Evolutionary conservation across 2,888 invertebrate species (phyloP), one percentile per base, ranked within the genome.

Genomic region (Hydrotaea cyrtoneurina): DNA sequence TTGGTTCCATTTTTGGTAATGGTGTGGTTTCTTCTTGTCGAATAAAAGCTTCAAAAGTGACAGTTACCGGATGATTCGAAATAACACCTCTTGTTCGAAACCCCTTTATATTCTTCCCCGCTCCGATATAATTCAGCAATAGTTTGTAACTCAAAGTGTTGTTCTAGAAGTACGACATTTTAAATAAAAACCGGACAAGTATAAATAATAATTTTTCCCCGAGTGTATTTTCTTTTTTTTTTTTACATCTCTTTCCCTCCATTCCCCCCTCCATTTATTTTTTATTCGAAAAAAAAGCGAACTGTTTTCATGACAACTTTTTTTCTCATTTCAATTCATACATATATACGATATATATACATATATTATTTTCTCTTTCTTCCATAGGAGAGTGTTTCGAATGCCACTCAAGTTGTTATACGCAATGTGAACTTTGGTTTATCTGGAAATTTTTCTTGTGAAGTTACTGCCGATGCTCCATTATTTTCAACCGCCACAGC

Each of bases 361-460:
- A n/a, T n/a, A n/a, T n/a, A n/a, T n/a, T 55, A 53, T 75, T 79
- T 85, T 81, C 66, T 71, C 21, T 50, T 50, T 31, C n/a, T 88
- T 88, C 89, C 87, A 87, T 93, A 96, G 96, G 91, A 94, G 89
- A 94, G 94, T 87, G 94, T 94, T 89, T 95, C 95, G 50, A 95
- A 95, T 91, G 94, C 95, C 89, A 95, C 94, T 82, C 94, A 95
- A 90, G 95, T 95, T 87, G 94, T 94, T 86, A 93, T 95, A 88
- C 94, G 94, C 83, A 93, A 95, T 89, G 95, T 95, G 82, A 94
- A 94, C 90, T 95, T 95, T 88, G 94, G 93, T 23, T 93, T 95
- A 43, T 94, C 95, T 2, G 95, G 95, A 19, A 95, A 94, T 93
- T 95, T 95, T 92, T 95, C 94, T 91, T 95, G 95, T 88, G 95